These are phyloP conservation scores for Ptychadena robeensis DNA, from an alignment of 2,797 vertebrate genomes.

Conservation along the genomic window DNA sequence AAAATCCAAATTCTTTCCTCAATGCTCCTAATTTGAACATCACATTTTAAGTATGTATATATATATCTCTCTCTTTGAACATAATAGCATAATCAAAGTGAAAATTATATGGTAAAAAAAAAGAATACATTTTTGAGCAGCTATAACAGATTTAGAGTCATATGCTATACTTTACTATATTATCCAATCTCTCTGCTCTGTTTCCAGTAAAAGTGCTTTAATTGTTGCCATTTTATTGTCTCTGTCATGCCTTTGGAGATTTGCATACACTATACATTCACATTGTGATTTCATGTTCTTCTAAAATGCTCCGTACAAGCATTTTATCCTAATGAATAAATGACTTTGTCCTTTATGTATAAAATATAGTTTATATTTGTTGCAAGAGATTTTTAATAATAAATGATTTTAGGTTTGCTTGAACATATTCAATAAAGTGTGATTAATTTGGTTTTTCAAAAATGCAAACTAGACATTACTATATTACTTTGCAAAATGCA, in stretches of 20 bases:
- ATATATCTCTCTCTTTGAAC: no score
- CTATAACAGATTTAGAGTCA: background rate
- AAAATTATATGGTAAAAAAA: background rate
- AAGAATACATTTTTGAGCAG: background rate
- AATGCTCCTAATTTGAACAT: background rate
- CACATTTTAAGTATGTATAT: background rate
- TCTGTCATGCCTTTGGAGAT: constrained; percentile 19
- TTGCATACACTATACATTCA: constrained; percentile 22
- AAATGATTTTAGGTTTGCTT: constrained; percentile 83
- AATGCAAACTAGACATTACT: constrained; percentile 88
- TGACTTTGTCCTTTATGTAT: constrained; percentile 86
- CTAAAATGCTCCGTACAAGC: constrained; percentile 79
- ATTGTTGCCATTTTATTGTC: constrained; percentile 63
- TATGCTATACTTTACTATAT: background rate
- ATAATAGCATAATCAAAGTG: no score
- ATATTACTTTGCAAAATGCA: constrained; percentile 84
- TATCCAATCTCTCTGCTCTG: background rate
- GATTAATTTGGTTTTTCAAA: constrained; percentile 88
- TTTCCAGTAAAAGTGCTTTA: constrained; percentile 4
- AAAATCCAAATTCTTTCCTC: background rate
- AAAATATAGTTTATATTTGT: constrained; percentile 85
- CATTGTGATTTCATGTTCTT: constrained; percentile 75
- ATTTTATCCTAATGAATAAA: constrained; percentile 86
- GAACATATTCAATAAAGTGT: constrained; percentile 84
- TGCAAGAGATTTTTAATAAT: constrained; percentile 84